A percentile compares a stretch with the other conserved stretches of the same genome.
These are phyloP conservation scores for Mus spretus DNA, from an alignment of 2,797 vertebrate species.

Conservation along the genomic window DNA sequence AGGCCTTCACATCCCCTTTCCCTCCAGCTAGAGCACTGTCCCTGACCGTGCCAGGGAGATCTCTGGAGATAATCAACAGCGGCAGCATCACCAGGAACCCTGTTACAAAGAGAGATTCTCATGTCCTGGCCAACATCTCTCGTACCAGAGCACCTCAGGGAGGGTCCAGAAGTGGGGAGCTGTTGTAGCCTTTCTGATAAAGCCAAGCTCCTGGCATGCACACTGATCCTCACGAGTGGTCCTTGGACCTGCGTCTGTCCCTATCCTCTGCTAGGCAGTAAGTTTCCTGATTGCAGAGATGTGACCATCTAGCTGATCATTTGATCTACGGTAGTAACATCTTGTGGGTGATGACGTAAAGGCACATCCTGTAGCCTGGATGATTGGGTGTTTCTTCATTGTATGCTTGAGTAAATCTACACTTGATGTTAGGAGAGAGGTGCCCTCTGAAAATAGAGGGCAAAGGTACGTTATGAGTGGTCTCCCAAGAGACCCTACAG, in stretches of 20 bases:
- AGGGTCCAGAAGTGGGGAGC: not conserved
- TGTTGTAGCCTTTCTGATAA: not conserved
- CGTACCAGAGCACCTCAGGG: not conserved
- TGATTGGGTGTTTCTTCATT: not conserved
- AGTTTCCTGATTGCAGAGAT: not conserved
- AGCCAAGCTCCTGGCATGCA: not conserved
- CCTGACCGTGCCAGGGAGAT: not conserved
- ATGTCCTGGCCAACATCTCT: not conserved
- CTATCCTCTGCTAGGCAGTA: not conserved
- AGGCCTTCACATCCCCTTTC: not conserved
- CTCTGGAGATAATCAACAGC: not conserved
- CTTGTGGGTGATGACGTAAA: not conserved
- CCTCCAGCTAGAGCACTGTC: not conserved
- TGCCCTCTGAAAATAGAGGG: no score
- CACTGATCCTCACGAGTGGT: accelerated
- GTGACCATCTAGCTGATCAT: not conserved
- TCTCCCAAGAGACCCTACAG: not conserved
- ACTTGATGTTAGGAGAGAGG: not conserved
- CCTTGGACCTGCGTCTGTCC: not conserved
- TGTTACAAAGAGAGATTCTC: not conserved
- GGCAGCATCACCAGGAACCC: not conserved
- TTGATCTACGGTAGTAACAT: not conserved
- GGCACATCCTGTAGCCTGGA: not conserved
- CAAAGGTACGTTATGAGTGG: not conserved
- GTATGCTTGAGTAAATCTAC: not conserved